These are phyloP conservation scores for Haliclona indistincta DNA, from an alignment of 37 sponge, comb jelly and placozoan genomes.

Conservation along the genomic window DNA sequence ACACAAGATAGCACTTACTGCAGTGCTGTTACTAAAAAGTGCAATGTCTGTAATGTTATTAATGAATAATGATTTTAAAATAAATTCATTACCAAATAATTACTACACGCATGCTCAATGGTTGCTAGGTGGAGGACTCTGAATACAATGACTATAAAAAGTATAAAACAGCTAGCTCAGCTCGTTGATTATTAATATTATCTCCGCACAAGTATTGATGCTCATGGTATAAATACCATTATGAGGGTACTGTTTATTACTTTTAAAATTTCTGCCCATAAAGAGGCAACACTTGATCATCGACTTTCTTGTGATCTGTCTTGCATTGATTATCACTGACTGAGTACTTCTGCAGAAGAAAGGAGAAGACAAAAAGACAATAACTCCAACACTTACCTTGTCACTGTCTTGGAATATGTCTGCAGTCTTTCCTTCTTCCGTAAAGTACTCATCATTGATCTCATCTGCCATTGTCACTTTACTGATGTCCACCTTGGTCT, in stretches of 20 bases:
- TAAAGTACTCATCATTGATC: slow-evolving; percentile 84
- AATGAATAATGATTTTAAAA: too few relatives aligned
- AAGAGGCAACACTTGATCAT: slow-evolving; percentile 71
- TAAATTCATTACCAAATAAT: too few relatives aligned
- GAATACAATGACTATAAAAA: too few relatives aligned
- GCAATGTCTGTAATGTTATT: too few relatives aligned
- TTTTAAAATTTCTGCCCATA: slow-evolving; percentile 60
- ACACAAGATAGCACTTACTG: too few relatives aligned
- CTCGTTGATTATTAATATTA: too few relatives aligned
- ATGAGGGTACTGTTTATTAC: slow-evolving; percentile 97
- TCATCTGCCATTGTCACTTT: slow-evolving; percentile 62
- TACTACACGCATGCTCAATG: too few relatives aligned
- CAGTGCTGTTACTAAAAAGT: too few relatives aligned
- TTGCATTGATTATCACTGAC: slow-evolving; percentile 77
- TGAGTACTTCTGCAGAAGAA: slow-evolving; percentile 41
- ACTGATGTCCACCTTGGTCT: slow-evolving; percentile 81
- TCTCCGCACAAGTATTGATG: too few relatives aligned
- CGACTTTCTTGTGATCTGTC: slow-evolving; percentile 85
- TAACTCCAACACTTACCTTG: slow-evolving; percentile 29
- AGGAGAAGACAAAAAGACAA: neutral
- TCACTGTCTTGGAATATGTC: slow-evolving; percentile 75
- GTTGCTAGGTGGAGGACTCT: too few relatives aligned
- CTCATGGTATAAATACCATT: slow-evolving; percentile 86
- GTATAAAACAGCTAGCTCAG: too few relatives aligned
- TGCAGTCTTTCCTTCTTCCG: slow-evolving; percentile 29